A percentile compares a stretch with the other conserved stretches of the same genome.
Evolutionary conservation across 2,113 vertebrate species (phyloP).

Genomic region (Hyperoodon ampullatus): DNA sequence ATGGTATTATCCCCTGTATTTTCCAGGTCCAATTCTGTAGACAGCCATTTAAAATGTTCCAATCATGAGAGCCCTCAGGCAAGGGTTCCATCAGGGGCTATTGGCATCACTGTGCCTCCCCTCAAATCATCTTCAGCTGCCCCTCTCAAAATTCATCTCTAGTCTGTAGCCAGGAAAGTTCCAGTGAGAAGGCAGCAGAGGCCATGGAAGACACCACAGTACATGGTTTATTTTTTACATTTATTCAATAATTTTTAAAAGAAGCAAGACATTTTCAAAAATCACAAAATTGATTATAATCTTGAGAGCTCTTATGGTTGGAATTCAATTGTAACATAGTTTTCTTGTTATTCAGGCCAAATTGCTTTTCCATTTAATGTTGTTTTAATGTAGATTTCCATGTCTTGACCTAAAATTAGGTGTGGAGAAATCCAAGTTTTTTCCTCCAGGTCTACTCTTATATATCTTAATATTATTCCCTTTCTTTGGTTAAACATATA

Average conservation of each 20-base stretch:
- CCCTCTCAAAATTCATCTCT: background rate
- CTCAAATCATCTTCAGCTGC: background rate
- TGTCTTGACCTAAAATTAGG: background rate
- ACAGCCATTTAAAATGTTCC: background rate
- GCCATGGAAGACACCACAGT: background rate
- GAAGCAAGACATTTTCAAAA: background rate
- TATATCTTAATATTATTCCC: background rate
- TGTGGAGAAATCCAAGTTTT: background rate
- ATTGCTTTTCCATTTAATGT: background rate
- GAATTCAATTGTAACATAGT: background rate
- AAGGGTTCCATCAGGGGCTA: accelerated
- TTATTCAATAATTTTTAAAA: background rate
- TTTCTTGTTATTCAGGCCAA: background rate
- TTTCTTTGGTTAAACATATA: background rate
- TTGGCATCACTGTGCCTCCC: no score
- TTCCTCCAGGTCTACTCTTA: background rate
- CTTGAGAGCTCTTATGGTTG: background rate
- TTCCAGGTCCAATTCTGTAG: background rate
- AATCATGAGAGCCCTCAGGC: background rate
- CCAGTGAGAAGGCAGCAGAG: background rate
- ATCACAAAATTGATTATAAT: background rate
- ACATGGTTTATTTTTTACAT: background rate
- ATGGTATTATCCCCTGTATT: background rate
- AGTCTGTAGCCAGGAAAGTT: background rate
- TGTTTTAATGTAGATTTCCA: background rate